Percentiles rank a stretch among this genome's conserved stretches.
These are phyloP conservation scores for Neria commutata DNA, from an alignment of 2,888 invertebrate genomes.

Conservation along the genomic window DNA sequence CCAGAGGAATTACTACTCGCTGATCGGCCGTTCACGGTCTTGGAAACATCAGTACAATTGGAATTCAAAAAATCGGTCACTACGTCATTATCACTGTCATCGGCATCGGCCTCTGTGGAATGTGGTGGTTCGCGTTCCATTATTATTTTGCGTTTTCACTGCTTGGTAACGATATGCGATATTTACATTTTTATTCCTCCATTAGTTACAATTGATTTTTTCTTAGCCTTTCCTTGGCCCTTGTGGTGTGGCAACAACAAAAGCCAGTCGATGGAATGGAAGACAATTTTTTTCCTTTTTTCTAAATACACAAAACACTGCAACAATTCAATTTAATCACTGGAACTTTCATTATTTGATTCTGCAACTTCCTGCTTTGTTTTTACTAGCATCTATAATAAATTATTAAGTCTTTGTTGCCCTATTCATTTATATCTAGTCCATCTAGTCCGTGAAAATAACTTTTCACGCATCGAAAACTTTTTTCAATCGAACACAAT, in stretches of 20 bases:
- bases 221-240: too few species aligned
- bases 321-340: too few species aligned
- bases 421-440: conserved; percentile 1
- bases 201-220: background rate
- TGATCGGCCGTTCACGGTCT: too few species aligned
- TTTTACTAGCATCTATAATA: too few species aligned
- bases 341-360: too few species aligned
- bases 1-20: background rate
- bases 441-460: conserved; percentile 11
- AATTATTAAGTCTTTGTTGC: background rate
- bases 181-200: background rate
- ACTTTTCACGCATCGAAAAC: conserved; percentile 12
- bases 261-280: too few species aligned
- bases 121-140: background rate
- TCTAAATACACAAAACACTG: too few species aligned
- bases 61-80: conserved; percentile 61
- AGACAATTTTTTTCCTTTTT: too few species aligned
- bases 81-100: conserved; percentile 61
- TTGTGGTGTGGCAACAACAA: background rate
- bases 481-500: conserved; percentile 6
- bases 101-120: conserved; percentile 47
- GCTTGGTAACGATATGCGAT: background rate
- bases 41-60: conserved; percentile 40
- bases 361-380: too few species aligned
- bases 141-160: background rate